Base-by-base conservation (phyloP, 2,797 vertebrate species). In the Acipenser oxyrinchus region DNA sequence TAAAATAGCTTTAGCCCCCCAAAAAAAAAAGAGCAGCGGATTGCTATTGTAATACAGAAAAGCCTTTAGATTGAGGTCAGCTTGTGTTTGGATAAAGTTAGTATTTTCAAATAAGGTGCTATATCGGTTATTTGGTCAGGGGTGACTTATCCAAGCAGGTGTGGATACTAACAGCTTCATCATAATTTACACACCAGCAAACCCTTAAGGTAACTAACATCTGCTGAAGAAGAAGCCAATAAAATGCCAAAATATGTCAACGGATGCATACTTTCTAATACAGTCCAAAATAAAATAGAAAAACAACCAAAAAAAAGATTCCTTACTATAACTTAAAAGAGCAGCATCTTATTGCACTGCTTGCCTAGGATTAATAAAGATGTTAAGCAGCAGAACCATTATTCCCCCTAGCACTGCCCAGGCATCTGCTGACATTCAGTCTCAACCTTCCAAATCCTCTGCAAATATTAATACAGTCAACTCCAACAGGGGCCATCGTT, bases 381-480 rank as follows among this genome's bases (percentile, higher is more conserved):
- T 83, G 87, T 90, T 86, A 87, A 81, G 71, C 84, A 80, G 77
- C 83, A 84, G 88, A 86, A 88, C 81, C 15, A 18, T 18, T 18
- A 18, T 18, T 18, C 15, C 15, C 15, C 15, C 15, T 18, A 18
- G 15, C 15, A 18, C 15, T 18, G 15, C 15, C 15, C 15, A 18
- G 77, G 88, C 89, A 88, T 90, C 89, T 88, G 89, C 87, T 91
- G 89, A 90, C 88, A 90, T 90, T 91, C 89, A 87, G 89, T 86
- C 87, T 79, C 80, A 85, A 89, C 86, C 89, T 85, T 85, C 88
- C 87, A 90, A 90, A 89, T 89, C 87, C 88, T 89, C 84, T 82
- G 90, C 88, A 91, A 91, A 91, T 91, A 91, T 90, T 89, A 90
- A 91, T 89, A 90, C 86, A 87, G 57, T 87, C 87, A 88, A 83